Percentiles rank a stretch among this genome's conserved stretches.
These are phyloP conservation scores for Eolophus roseicapilla DNA, from an alignment of 2,113 vertebrate species.

Conservation along the genomic window DNA sequence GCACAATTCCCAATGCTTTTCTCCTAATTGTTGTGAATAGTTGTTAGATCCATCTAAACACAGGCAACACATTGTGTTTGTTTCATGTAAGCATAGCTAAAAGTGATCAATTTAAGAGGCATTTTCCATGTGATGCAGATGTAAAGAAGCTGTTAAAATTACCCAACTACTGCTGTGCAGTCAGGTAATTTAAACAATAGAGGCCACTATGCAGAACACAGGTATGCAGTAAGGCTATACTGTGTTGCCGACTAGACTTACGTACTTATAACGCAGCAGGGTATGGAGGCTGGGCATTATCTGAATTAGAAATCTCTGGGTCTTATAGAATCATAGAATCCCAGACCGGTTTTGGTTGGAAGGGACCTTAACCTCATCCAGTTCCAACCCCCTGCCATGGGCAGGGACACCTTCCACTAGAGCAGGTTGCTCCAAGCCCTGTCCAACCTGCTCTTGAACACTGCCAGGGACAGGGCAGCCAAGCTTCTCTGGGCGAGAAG, in stretches of 20 bases:
- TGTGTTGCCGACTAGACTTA: background rate
- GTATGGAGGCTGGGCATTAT: background rate
- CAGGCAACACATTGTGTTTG: background rate
- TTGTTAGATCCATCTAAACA: background rate
- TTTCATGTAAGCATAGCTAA: background rate
- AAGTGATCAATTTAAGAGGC: background rate
- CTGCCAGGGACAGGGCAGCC: background rate
- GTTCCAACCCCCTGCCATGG: background rate
- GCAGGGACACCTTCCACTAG: background rate
- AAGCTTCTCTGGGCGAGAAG: background rate
- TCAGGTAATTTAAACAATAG: background rate
- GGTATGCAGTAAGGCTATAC: fast-evolving
- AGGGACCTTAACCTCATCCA: background rate
- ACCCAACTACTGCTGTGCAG: background rate
- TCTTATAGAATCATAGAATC: background rate
- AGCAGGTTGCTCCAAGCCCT: background rate
- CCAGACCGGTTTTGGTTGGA: background rate
- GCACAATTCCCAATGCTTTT: background rate
- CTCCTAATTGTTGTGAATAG: fast-evolving
- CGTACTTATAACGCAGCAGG: fast-evolving
- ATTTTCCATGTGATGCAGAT: background rate
- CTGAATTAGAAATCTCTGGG: background rate
- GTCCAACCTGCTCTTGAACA: background rate
- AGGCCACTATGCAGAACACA: background rate
- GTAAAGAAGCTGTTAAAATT: background rate